Evolutionary conservation across 2,888 invertebrate species (phyloP), one percentile per base, ranked within the genome.

Genomic region (Diloba caeruleocephala): DNA sequence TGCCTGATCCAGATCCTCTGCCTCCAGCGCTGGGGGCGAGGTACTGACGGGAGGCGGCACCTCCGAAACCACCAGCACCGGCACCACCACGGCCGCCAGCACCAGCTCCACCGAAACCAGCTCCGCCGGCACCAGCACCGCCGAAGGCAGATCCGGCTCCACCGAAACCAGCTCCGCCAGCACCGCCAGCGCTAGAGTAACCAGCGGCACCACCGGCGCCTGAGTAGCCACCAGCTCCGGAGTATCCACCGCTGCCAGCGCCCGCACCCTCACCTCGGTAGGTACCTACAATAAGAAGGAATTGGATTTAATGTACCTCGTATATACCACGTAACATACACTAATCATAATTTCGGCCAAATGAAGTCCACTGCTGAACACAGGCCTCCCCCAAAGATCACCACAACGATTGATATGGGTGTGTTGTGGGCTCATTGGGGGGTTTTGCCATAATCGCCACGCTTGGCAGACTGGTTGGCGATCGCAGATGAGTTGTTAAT

Each of bases 241-340:
- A 56, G 55, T 1, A 57, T 28, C 29, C 29, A 38, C 70, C 66
- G 2, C 66, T 76, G 33, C 74, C 74, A 5, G 74, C 56, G 10
- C 84, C 86, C 17, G 86, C 88, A 3, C 90, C 92, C 55, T 92
- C 92, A 69, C 92, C 92, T 75, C 81, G 89, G 88, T 93, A 93
- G 17, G 88, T 74, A 56, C 92, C 92, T 93, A 81, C 0, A 84
- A 79, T 26, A 14, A 46, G 41, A 44, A 17, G 1, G 13, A 31
- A 28, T 36, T 38, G 5, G 19, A 0, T 29, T 25, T 0, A 32
- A 8, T 37, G 7, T 14, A n/a, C n/a, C n/a, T n/a, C n/a, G n/a
- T n/a, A n/a, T n/a, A n/a, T n/a, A n/a, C n/a, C n/a, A n/a, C n/a
- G n/a, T n/a, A n/a, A n/a, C n/a, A n/a, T n/a, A n/a, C n/a, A n/a